Conservation (phyloP, 2,797 vertebrate genomes). For the Spheniscus humboldti region DNA sequence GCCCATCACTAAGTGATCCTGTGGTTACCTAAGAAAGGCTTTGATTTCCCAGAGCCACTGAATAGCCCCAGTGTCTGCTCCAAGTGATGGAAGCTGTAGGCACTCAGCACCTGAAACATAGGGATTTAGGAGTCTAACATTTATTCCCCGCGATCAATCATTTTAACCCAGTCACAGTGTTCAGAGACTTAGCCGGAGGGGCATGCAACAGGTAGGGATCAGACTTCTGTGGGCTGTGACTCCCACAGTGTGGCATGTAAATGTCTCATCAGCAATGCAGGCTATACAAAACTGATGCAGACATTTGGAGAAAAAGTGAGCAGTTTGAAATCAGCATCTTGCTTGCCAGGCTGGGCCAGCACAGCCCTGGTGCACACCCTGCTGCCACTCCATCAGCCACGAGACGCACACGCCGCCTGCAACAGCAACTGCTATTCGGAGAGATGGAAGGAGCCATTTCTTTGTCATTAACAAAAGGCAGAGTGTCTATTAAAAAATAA, state of each 20-base stretch:
- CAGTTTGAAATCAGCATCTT: background rate
- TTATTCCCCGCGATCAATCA: background rate
- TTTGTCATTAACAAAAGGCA: slow-evolving; percentile 54
- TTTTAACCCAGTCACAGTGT: background rate
- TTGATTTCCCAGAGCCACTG: background rate
- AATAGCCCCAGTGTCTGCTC: background rate
- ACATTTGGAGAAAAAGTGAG: background rate
- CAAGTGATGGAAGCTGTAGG: background rate
- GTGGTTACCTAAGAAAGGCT: background rate
- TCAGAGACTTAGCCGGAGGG: background rate
- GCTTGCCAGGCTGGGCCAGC: background rate
- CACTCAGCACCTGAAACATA: background rate
- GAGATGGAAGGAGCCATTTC: background rate
- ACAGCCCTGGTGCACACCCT: background rate
- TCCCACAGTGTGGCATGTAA: background rate
- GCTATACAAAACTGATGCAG: background rate
- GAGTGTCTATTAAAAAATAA: slow-evolving; percentile 46
- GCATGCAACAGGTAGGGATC: background rate
- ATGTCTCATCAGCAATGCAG: background rate
- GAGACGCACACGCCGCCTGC: background rate
- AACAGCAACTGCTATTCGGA: background rate
- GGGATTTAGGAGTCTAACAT: background rate
- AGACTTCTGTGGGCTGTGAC: background rate
- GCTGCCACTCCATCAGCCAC: background rate
- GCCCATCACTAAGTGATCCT: background rate